Conservation (phyloP, 2,113 vertebrate genomes). For the Cochlearius cochlearius region DNA sequence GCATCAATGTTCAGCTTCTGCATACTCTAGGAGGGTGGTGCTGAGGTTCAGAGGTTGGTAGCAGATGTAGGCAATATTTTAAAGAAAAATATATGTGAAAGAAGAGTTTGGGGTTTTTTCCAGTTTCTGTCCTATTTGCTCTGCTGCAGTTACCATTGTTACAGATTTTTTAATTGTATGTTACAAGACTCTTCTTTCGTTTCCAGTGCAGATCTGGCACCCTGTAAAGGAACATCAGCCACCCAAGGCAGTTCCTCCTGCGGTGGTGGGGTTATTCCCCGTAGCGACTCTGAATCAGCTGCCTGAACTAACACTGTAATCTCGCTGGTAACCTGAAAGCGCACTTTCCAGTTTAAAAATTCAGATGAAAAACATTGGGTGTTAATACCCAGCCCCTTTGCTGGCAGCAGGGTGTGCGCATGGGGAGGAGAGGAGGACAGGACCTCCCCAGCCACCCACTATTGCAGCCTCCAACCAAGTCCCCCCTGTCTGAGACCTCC, state of each 20-base stretch:
- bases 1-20: neutral
- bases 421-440: neutral
- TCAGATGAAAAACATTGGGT: neutral
- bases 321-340: neutral
- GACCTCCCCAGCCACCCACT: fast-evolving
- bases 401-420: neutral
- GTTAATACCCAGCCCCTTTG: neutral
- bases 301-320: neutral
- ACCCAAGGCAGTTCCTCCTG: neutral
- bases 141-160: neutral
- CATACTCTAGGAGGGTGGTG: neutral
- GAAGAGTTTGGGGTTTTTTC: neutral
- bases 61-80: neutral
- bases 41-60: neutral
- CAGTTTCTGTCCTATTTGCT: neutral
- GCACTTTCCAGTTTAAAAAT: neutral
- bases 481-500: neutral
- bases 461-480: neutral
- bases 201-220: neutral
- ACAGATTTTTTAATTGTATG: neutral
- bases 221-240: neutral
- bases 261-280: neutral
- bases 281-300: fast-evolving
- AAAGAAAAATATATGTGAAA: neutral
- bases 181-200: neutral